Conservation (phyloP, 2,113 vertebrate species). For the Pelodiscus sinensis region DNA sequence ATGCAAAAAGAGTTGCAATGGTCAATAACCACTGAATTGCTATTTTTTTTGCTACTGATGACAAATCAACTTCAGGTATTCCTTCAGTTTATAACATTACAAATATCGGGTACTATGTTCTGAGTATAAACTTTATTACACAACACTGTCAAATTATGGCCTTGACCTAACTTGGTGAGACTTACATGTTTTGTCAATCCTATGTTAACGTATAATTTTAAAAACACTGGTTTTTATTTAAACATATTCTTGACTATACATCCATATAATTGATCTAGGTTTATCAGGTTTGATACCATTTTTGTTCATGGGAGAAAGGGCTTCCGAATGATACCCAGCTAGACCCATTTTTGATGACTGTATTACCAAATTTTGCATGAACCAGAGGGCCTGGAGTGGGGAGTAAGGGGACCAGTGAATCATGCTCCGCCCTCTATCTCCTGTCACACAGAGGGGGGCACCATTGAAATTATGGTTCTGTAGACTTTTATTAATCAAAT, state of each 20-base stretch:
- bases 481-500: background rate
- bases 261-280: background rate
- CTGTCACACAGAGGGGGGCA: background rate
- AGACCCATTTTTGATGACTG: background rate
- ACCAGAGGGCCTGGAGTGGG: background rate
- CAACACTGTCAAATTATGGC: background rate
- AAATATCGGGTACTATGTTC: background rate
- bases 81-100: background rate
- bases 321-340: background rate
- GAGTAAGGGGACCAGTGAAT: background rate
- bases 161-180: background rate
- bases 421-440: background rate
- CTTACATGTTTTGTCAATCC: background rate
- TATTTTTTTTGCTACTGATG: background rate
- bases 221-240: background rate
- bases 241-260: background rate
- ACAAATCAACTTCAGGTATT: background rate
- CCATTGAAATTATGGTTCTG: background rate
- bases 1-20: background rate
- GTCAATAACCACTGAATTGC: background rate
- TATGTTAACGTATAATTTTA: background rate
- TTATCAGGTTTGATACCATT: background rate
- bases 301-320: background rate
- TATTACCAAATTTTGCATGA: background rate
- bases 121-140: background rate